Percentiles rank a stretch among this genome's conserved stretches.
Conservation (phyloP, 2,113 vertebrate genomes). For the Columbina picui region DNA sequence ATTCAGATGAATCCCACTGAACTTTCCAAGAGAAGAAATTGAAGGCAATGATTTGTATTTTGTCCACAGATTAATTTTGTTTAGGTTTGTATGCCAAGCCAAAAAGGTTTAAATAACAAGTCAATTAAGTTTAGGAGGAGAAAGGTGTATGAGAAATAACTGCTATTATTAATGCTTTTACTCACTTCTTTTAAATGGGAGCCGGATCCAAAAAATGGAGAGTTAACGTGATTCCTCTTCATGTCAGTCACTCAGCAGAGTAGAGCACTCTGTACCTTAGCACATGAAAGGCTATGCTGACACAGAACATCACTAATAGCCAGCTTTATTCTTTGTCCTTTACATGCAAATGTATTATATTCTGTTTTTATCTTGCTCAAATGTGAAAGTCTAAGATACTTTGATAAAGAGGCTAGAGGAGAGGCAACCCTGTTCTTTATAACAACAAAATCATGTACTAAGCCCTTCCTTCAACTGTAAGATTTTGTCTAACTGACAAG, state of each 20-base stretch:
- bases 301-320: neutral
- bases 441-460: neutral
- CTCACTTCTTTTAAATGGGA: neutral
- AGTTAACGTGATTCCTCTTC: neutral
- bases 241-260: neutral
- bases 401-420: neutral
- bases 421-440: neutral
- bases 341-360: neutral
- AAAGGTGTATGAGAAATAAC: neutral
- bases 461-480: neutral
- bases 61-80: neutral
- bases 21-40: neutral
- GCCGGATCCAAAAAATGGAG: neutral
- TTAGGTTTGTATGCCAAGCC: neutral
- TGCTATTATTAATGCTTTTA: neutral
- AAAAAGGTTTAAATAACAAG: neutral
- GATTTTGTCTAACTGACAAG: neutral
- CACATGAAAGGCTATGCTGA: neutral
- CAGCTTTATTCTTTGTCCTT: neutral
- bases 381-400: neutral
- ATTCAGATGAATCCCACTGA: neutral
- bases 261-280: neutral
- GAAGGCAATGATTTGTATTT: neutral
- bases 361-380: neutral
- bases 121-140: neutral